A percentile compares a stretch with the other conserved stretches of the same genome.
These are phyloP conservation scores for Linepithema humile DNA, from an alignment of 1,140 invertebrate genomes.

Conservation along the genomic window DNA sequence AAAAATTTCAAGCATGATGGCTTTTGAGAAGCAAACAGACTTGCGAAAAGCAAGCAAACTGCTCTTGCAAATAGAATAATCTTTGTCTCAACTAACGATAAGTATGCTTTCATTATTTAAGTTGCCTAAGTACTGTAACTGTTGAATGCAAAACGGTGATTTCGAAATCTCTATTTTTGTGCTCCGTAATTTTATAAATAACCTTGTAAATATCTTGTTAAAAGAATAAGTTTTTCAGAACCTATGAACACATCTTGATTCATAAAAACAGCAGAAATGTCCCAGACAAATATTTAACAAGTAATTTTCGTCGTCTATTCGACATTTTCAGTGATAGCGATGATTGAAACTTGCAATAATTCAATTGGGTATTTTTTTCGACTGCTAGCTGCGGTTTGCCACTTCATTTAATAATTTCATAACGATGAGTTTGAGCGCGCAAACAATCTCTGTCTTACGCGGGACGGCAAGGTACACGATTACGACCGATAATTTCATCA, in stretches of 20 bases:
- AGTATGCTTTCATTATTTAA: background rate
- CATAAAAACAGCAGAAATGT: background rate
- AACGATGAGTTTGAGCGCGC: background rate
- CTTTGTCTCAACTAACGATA: background rate
- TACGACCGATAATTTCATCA: slow-evolving; percentile 55
- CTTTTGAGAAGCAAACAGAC: slow-evolving; percentile 16
- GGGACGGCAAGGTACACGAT: background rate
- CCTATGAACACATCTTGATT: background rate
- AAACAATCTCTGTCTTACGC: background rate
- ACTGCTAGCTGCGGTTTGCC: background rate
- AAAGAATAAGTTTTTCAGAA: background rate
- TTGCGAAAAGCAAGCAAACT: background rate
- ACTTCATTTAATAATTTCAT: background rate
- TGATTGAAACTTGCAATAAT: background rate
- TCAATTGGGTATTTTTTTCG: background rate
- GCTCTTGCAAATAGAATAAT: slow-evolving; percentile 3
- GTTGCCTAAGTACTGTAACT: background rate
- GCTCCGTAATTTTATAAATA: background rate
- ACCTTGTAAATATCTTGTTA: background rate
- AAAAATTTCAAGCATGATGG: slow-evolving; percentile 29
- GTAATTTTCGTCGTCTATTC: background rate
- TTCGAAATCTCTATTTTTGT: background rate
- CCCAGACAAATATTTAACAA: background rate
- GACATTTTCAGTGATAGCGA: background rate
- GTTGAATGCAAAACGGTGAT: background rate